These are phyloP conservation scores for Trachemys scripta DNA, from an alignment of 2,113 vertebrate species.

Conservation along the genomic window DNA sequence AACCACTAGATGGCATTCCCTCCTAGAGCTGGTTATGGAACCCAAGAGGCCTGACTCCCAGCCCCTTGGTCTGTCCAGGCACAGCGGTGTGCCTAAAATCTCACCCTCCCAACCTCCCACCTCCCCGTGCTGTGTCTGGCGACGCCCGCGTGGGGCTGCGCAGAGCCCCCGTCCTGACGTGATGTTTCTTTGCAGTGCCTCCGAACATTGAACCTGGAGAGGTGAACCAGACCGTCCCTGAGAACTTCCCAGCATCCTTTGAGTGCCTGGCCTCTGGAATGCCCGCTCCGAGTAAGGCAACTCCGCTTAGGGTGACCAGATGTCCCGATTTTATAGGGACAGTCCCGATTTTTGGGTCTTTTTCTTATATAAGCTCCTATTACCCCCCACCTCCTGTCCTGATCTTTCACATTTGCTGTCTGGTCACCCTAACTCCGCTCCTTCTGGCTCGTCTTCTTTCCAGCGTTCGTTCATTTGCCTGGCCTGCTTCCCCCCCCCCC, in stretches of 20 bases:
- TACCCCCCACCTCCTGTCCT: too few species aligned
- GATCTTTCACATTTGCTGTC: too few species aligned
- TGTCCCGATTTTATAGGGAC: too few species aligned
- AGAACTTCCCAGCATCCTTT: conserved; percentile 65
- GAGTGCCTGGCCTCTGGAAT: conserved; percentile 80
- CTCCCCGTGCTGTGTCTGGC: fast-evolving
- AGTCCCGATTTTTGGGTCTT: too few species aligned
- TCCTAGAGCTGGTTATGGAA: background rate
- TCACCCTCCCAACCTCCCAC: fast-evolving
- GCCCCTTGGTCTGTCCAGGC: background rate
- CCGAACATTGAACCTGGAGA: conserved; percentile 76
- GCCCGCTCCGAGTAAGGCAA: conserved; percentile 68
- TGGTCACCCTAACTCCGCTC: fast-evolving
- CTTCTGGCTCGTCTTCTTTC: background rate
- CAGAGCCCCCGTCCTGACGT: fast-evolving
- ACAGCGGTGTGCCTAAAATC: background rate
- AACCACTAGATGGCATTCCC: background rate
- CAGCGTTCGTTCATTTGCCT: fast-evolving
- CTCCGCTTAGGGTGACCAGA: background rate
- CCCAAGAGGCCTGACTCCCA: background rate
- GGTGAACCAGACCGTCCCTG: conserved; percentile 52
- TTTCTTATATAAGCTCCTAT: too few species aligned
- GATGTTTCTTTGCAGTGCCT: conserved; percentile 70
- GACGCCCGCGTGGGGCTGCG: fast-evolving
- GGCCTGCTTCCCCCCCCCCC: background rate